A percentile compares a stretch with the other conserved stretches of the same genome.
Evolutionary conservation across 2,797 vertebrate species (phyloP).

Genomic region (Lepilemur septentrionalis): DNA sequence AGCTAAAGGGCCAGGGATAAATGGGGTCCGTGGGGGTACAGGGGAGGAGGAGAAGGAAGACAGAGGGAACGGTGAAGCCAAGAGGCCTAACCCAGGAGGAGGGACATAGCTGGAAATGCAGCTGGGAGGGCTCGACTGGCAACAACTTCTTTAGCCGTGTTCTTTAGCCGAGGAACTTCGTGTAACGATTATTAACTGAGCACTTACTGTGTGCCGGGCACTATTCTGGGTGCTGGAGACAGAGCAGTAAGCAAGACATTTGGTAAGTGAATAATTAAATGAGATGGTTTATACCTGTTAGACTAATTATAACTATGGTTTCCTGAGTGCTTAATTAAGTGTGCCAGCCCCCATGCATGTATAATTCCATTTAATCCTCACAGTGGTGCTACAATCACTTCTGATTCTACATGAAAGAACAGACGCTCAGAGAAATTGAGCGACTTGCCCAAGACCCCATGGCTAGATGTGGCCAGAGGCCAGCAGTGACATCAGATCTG

Average conservation of each 20-base stretch:
- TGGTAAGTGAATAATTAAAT: neutral
- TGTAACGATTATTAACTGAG: neutral
- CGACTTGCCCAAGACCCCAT: neutral
- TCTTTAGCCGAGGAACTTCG: neutral
- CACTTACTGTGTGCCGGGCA: neutral
- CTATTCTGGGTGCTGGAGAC: neutral
- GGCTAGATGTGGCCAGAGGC: neutral
- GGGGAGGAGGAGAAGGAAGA: neutral
- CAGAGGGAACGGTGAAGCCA: neutral
- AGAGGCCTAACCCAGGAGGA: neutral
- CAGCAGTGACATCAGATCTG: neutral
- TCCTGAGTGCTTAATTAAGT: neutral
- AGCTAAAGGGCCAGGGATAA: neutral
- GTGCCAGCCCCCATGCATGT: neutral
- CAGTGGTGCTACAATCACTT: neutral
- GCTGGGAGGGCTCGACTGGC: neutral
- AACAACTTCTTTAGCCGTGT: neutral
- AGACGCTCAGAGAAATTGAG: neutral
- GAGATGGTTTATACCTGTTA: neutral
- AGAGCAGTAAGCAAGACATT: neutral
- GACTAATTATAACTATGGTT: neutral
- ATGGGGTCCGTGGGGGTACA: rapidly evolving
- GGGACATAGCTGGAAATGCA: neutral
- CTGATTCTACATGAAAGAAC: neutral
- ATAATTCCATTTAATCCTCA: neutral